These are phyloP conservation scores for Eurytoma californica DNA, from an alignment of 2,888 invertebrate species.

Conservation along the genomic window DNA sequence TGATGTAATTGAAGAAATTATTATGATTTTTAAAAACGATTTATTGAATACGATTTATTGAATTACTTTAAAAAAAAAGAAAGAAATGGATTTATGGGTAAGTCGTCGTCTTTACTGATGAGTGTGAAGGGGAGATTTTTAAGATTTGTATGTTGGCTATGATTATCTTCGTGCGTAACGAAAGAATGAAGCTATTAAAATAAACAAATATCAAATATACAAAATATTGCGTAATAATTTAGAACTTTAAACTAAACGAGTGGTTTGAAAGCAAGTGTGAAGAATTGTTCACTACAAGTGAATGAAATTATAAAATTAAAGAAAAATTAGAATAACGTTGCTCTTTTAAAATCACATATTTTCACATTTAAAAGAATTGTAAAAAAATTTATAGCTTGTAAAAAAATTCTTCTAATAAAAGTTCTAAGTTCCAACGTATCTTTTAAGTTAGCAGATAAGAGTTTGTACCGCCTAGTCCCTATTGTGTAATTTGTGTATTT, in stretches of 20 bases:
- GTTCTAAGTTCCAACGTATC: slow-evolving; percentile 3
- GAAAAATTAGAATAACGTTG: slow-evolving; percentile 4
- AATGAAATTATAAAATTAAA: neutral
- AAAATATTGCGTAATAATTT: neutral
- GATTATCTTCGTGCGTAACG: slow-evolving; percentile 1
- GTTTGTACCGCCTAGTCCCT: slow-evolving; percentile 33
- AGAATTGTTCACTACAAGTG: neutral
- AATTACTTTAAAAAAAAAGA: too few relatives aligned
- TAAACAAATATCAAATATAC: slow-evolving; percentile 11
- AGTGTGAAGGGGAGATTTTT: slow-evolving; percentile 25
- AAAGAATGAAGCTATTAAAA: slow-evolving; percentile 1
- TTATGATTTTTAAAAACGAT: neutral
- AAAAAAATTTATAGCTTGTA: slow-evolving; percentile 39
- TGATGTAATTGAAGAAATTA: too few relatives aligned
- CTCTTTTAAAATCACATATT: slow-evolving; percentile 17
- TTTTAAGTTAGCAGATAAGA: slow-evolving; percentile 16
- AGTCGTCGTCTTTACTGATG: too few relatives aligned
- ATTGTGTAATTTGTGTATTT: neutral
- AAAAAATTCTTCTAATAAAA: slow-evolving; percentile 28
- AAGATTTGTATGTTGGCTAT: slow-evolving; percentile 25
- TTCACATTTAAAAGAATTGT: slow-evolving; percentile 22
- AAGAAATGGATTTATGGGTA: too few relatives aligned
- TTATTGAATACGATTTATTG: too few relatives aligned
- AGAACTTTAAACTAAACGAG: neutral
- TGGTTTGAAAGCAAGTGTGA: neutral